Base-by-base conservation (phyloP, 2,888 invertebrate species). In the Tenthredo notha region DNA sequence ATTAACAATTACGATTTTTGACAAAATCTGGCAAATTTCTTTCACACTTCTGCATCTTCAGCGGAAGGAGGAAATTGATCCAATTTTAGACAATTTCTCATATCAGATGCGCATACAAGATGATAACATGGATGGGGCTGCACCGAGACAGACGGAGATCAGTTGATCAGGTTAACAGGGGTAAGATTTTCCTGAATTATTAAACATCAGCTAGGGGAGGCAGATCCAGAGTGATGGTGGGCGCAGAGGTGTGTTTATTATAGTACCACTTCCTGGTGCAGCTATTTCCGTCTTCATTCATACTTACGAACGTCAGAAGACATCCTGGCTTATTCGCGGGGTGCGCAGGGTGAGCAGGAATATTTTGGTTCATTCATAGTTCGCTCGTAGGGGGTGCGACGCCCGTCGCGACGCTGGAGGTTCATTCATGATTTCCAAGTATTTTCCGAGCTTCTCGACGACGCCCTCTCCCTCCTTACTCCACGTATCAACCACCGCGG, bases 231-330 rank as follows among this genome's bases (percentile, higher is more conserved):
- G 83, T 86, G 86, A 77, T 40, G 61, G 58, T 87, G 65, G 86
- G 86, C 86, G 89, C 90, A 88, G 88, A 87, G 88, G 88, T 88
- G 89, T 91, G 90, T 91, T 91, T 90, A 90, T 90, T 89, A 90
- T 89, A 86, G 86, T 87, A 89, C 89, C 90, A 88, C 88, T 91
- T 91, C 90, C 90, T 91, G 89, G 87, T 89, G 84, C 87, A 84
- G 88, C 89, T 91, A 91, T 91, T 91, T 89, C 88, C 87, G 89
- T 82, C 87, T 89, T 88, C 90, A 90, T 91, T 92, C 90, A 91
- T 90, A 88, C 33, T 72, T 78, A 67, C 75, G 47, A 47, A 40
- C 83, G 50, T 54, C 84, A 40, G 61, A 18, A 67, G 58, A 65
- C 70, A 65, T 75, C 50, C 77, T 67, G 25, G 65, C 72, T 58